Conservation (phyloP, 2,797 vertebrate species). For the Glyptemys insculpta region DNA sequence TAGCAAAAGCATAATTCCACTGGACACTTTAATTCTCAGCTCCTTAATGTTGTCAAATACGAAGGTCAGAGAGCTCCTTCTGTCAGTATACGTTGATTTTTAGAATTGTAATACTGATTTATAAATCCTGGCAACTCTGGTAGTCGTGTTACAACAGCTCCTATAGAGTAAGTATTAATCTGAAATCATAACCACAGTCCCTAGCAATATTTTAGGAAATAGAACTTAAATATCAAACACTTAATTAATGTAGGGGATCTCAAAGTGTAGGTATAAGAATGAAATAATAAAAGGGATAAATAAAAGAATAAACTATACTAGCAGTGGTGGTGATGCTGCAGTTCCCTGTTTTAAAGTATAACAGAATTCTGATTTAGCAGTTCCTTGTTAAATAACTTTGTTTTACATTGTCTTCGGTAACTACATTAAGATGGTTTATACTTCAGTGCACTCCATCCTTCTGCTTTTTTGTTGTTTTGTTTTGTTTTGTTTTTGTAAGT, state of each 20-base stretch:
- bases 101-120: background rate
- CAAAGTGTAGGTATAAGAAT: background rate
- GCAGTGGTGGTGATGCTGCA: background rate
- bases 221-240: rapidly evolving
- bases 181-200: background rate
- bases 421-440: background rate
- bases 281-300: no score
- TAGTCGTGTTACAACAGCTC: rapidly evolving
- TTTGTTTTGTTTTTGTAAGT: background rate
- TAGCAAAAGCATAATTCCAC: background rate
- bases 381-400: background rate
- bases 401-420: no score
- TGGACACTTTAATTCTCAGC: no score
- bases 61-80: background rate
- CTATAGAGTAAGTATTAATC: background rate
- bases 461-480: background rate
- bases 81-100: background rate
- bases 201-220: background rate
- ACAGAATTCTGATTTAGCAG: background rate
- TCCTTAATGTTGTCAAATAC: no score
- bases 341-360: background rate
- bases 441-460: background rate
- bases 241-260: background rate
- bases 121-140: background rate
- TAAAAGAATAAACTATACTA: background rate